phyloP scores from a whole-genome alignment of 64 coral and sea anemone genomes.

The Porites lutea region DNA sequence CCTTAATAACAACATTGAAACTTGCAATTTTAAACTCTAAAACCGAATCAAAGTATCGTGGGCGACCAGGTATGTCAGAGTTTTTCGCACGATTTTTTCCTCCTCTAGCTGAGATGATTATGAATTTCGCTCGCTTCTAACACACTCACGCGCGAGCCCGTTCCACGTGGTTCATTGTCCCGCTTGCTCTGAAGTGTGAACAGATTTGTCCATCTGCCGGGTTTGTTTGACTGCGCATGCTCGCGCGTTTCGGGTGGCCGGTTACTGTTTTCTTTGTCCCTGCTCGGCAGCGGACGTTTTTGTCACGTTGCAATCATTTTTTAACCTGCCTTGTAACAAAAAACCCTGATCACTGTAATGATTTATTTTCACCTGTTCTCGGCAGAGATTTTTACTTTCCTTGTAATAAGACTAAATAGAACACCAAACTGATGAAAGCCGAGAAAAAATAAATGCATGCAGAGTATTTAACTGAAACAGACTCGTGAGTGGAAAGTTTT shows the following conservation, averaged over 20 bases:
- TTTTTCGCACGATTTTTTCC: neutral
- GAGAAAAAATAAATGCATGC: neutral
- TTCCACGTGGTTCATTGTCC: slow-evolving; percentile 50
- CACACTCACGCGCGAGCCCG: neutral
- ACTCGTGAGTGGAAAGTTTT: neutral
- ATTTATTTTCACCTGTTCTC: neutral
- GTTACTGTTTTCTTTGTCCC: neutral
- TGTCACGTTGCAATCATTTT: neutral
- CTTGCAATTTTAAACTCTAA: neutral
- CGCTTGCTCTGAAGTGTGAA: neutral
- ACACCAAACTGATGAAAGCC: no score
- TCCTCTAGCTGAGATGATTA: neutral
- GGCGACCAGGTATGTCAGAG: neutral
- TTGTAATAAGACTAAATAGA: no score
- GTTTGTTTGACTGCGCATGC: neutral
- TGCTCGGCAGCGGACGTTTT: neutral
- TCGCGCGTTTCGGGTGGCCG: slow-evolving; percentile 10
- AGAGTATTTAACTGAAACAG: no score
- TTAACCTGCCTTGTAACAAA: slow-evolving; percentile 20
- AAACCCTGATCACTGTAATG: neutral
- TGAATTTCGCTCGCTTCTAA: neutral
- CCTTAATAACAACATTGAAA: neutral
- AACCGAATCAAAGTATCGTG: no score
- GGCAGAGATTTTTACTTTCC: neutral
- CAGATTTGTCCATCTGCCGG: slow-evolving; percentile 21